Percentiles rank a stretch among this genome's conserved stretches.
phyloP scores from a whole-genome alignment of 2,888 invertebrate species.

The Eupithecia inturbata region DNA sequence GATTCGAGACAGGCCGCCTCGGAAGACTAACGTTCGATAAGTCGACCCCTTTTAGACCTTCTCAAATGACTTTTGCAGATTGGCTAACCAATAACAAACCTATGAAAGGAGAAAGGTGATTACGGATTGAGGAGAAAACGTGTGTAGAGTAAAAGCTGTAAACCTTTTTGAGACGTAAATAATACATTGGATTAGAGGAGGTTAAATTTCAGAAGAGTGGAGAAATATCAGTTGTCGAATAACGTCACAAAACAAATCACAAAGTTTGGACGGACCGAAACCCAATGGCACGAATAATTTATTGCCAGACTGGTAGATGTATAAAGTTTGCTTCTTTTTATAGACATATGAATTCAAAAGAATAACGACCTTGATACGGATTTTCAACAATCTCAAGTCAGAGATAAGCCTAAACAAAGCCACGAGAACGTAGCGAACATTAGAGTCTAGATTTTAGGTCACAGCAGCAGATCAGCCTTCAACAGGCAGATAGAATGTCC shows the following conservation, averaged over 20 bases:
- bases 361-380: not conserved
- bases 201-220: not conserved
- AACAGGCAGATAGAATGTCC: constrained; percentile 65
- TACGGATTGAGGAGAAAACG: not conserved
- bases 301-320: not conserved
- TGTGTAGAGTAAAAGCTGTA: not conserved
- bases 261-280: not conserved
- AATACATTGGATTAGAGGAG: not conserved
- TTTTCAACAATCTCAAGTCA: not conserved
- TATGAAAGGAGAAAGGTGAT: constrained; percentile 11
- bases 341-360: not conserved
- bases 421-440: constrained; percentile 39
- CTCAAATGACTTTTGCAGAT: constrained; percentile 11
- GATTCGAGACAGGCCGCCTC: constrained; percentile 18
- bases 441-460: constrained; percentile 52
- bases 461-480: constrained; percentile 64
- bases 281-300: not conserved
- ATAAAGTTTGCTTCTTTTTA: not conserved
- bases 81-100: constrained; percentile 7
- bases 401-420: constrained; percentile 24
- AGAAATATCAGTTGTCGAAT: not conserved
- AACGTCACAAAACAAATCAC: not conserved
- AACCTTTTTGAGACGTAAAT: not conserved
- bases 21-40: constrained; percentile 14
- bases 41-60: constrained; percentile 11